Evolutionary conservation across 1,140 invertebrate genomes (phyloP).

Genomic region (Leptopilina boulardi): DNA sequence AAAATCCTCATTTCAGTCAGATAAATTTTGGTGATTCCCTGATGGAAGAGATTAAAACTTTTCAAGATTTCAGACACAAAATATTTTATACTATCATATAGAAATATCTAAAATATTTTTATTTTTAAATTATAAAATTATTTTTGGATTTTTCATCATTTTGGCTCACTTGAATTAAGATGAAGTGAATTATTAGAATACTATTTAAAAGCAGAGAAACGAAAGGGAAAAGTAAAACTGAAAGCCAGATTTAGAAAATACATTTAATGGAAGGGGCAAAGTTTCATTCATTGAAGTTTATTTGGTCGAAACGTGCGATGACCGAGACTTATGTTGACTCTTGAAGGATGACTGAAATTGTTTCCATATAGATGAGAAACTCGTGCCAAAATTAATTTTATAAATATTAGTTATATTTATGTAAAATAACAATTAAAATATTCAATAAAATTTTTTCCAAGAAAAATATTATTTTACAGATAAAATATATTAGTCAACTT

Average conservation of each 20-base stretch:
- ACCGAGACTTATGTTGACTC: neutral
- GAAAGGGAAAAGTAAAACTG: neutral
- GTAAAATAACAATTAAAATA: too few species aligned
- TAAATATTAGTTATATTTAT: neutral
- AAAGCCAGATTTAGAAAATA: constrained; percentile 15
- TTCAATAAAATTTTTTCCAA: too few species aligned
- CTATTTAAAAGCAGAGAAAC: neutral
- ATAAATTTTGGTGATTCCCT: too few species aligned
- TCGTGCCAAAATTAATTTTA: neutral
- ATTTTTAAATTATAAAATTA: too few species aligned
- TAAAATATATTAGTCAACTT: too few species aligned
- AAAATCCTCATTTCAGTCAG: too few species aligned
- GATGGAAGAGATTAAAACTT: too few species aligned
- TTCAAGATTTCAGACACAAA: too few species aligned
- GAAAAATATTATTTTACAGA: too few species aligned
- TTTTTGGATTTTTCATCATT: neutral
- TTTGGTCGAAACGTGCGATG: constrained; percentile 8
- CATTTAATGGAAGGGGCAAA: neutral
- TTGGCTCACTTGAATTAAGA: neutral
- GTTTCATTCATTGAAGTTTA: constrained; percentile 18
- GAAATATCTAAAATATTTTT: too few species aligned
- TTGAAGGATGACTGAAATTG: neutral
- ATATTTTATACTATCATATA: too few species aligned
- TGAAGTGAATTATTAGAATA: neutral
- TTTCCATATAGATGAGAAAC: neutral